Conservation (phyloP, 2,888 invertebrate genomes). For the Cremastinae sp. region DNA sequence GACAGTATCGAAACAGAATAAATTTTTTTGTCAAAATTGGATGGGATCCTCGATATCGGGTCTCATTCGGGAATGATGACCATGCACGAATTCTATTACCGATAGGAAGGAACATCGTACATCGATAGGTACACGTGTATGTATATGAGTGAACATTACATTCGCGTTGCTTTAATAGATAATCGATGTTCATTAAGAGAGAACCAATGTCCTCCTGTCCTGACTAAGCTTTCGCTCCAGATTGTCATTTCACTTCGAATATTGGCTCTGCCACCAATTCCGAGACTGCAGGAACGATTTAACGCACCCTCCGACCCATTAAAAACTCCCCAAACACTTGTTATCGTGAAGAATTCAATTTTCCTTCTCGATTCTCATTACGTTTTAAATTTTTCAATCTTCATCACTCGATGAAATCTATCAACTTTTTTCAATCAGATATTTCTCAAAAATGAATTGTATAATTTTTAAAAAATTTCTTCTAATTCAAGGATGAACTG, state of each 20-base stretch:
- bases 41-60: not conserved
- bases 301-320: too few relatives aligned
- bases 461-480: too few relatives aligned
- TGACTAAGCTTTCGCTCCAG: slow-evolving; percentile 11
- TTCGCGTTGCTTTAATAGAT: slow-evolving; percentile 36
- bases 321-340: not conserved
- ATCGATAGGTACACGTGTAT: slow-evolving; percentile 1
- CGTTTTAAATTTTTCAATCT: too few relatives aligned
- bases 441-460: too few relatives aligned
- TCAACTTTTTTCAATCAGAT: too few relatives aligned
- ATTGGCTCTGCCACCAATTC: slow-evolving; percentile 22
- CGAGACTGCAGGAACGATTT: too few relatives aligned
- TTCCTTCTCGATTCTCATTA: too few relatives aligned
- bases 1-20: too few relatives aligned
- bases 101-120: not conserved
- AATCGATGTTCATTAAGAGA: slow-evolving; percentile 48
- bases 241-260: slow-evolving; percentile 25
- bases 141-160: slow-evolving; percentile 12
- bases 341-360: not conserved
- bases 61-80: not conserved
- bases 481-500: too few relatives aligned
- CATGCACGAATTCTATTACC: slow-evolving; percentile 2
- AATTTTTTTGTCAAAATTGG: too few relatives aligned
- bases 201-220: slow-evolving; percentile 11
- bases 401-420: too few relatives aligned